Evolutionary conservation across 1,140 invertebrate genomes (phyloP).

Genomic region (Holotrichia oblita): DNA sequence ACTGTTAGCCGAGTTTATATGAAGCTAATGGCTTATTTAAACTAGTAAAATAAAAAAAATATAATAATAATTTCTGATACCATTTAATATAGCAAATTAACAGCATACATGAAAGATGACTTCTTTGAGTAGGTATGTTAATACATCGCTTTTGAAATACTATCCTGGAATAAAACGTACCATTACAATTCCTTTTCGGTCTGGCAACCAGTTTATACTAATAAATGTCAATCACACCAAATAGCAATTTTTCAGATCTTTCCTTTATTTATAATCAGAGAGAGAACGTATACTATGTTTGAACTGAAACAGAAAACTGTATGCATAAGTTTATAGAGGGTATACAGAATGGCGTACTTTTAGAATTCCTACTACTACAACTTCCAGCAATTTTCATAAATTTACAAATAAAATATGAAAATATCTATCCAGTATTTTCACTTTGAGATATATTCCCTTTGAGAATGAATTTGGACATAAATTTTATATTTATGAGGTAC

Average conservation of each 20-base stretch:
- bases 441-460: neutral
- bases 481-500: conserved; percentile 14
- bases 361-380: conserved; percentile 18
- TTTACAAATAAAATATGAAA: conserved; percentile 29
- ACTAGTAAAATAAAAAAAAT: too few species aligned
- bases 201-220: too few species aligned
- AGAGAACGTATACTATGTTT: neutral
- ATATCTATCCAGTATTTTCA: conserved; percentile 17
- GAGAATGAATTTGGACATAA: conserved; percentile 12
- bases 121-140: too few species aligned
- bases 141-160: too few species aligned
- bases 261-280: neutral
- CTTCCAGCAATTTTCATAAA: conserved; percentile 29
- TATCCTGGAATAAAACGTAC: too few species aligned
- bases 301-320: conserved; percentile 8
- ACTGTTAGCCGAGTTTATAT: too few species aligned
- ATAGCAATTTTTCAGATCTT: neutral
- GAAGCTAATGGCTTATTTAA: too few species aligned
- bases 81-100: too few species aligned
- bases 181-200: too few species aligned
- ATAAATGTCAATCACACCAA: neutral
- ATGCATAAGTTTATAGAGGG: neutral
- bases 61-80: too few species aligned
- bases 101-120: too few species aligned
- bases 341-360: neutral